phyloP scores from a whole-genome alignment of 2,113 vertebrate genomes.

The Pseudorasbora parva region DNA sequence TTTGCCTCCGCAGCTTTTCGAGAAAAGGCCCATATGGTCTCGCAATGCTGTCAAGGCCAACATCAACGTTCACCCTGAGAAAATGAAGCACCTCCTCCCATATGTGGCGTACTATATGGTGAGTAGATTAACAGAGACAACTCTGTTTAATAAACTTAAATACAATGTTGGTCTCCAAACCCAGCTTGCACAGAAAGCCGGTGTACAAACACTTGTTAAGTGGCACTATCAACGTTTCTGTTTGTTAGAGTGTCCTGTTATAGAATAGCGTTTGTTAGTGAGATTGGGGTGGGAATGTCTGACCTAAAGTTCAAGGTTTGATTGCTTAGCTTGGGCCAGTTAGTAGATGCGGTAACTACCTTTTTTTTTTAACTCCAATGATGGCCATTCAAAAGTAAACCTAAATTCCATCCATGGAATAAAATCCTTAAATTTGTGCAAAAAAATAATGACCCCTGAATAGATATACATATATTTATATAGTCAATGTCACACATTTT shows the following conservation, averaged over 20 bases:
- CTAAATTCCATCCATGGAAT: not conserved
- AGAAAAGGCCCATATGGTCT: conserved; percentile 90
- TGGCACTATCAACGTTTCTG: not conserved
- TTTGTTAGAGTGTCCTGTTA: not conserved
- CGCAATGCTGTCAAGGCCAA: conserved; percentile 92
- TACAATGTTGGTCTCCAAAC: not conserved
- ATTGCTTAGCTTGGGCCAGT: not conserved
- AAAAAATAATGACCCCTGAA: too few species aligned
- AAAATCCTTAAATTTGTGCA: too few species aligned
- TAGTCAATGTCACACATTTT: not conserved
- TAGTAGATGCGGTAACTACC: not conserved
- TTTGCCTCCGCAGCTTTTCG: conserved; percentile 81
- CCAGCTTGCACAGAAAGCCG: not conserved
- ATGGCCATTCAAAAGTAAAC: not conserved
- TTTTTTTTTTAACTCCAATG: not conserved
- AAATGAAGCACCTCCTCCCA: conserved; percentile 91
- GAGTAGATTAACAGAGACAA: conserved; percentile 60
- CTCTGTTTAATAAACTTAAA: not conserved
- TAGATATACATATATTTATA: too few species aligned
- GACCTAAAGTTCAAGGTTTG: not conserved
- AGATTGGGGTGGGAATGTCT: not conserved
- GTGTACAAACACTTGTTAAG: not conserved
- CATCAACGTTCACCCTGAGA: conserved; percentile 90
- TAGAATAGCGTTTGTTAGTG: too few species aligned
- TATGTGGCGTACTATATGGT: conserved; percentile 95